Evolutionary conservation across 2,888 invertebrate species (phyloP).

Genomic region (Drosophila maculinotata): DNA sequence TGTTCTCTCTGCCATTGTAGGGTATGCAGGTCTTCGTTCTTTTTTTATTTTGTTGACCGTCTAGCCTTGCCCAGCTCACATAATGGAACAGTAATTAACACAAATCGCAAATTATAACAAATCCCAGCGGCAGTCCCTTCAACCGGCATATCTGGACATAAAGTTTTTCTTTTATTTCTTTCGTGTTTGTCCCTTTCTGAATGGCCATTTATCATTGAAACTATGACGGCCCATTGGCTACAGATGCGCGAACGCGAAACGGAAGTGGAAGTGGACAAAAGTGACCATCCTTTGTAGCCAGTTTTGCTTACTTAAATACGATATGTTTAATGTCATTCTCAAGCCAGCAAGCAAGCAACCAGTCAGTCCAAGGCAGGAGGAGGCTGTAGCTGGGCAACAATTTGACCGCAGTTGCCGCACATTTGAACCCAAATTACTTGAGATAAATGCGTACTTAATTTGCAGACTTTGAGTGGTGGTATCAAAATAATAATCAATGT

Average conservation of each 20-base stretch:
- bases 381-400: conserved; percentile 67
- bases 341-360: conserved; percentile 56
- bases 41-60: conserved; percentile 2
- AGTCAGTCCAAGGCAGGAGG: conserved; percentile 34
- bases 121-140: conserved; percentile 38
- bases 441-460: conserved; percentile 79
- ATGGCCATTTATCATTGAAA: conserved; percentile 72
- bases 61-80: conserved; percentile 36
- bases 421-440: conserved; percentile 78
- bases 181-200: conserved; percentile 43
- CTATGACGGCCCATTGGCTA: conserved; percentile 75
- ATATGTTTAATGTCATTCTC: conserved; percentile 70
- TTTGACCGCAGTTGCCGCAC: conserved; percentile 79
- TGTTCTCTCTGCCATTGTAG: not conserved
- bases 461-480: conserved; percentile 79
- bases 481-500: conserved; percentile 79
- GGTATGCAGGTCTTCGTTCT: conserved; percentile 36
- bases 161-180: conserved; percentile 53
- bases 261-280: conserved; percentile 66
- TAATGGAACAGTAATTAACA: conserved; percentile 74
- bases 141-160: conserved; percentile 21
- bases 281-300: conserved; percentile 61
- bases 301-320: conserved; percentile 39
- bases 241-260: conserved; percentile 55
- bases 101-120: conserved; percentile 76